Base-by-base conservation (phyloP, 1,140 invertebrate species). In the Lepidurus arcticus region DNA sequence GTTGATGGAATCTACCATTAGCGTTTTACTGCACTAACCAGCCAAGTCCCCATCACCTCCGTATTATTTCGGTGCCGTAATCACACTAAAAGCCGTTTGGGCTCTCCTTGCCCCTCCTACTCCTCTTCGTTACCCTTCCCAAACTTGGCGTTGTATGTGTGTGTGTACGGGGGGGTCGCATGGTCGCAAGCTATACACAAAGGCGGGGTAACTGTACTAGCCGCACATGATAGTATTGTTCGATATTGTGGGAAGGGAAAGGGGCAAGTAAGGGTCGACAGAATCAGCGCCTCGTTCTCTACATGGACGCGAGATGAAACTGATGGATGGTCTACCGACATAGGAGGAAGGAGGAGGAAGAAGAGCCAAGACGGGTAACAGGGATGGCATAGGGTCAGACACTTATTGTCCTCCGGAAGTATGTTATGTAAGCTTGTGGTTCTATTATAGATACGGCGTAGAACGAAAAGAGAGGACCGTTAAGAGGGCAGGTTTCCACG, bases 61-160 rank as follows among this genome's bases (percentile, higher is more conserved):
- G 53, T 65, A 65, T 65, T 65, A 65, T 16, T 65, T 65, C 16
- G 53, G 6, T 16, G 53, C 53, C 53, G 53, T 65, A 65, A 65
- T 65, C 53, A 65, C 21, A 9, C 53, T 65, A 65, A 65, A 65
- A 65, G 53, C 53, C 53, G 53, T 65, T 65, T 65, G 53, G 53
- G 34, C 34, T 34, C 26, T 65, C 13, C 47, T 65, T 65, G 3
- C 47, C 21, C 47, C 47, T 13, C 53, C 53, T 65, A n/a, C 53
- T 65, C 21, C 53, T 13, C 53, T 4, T 65, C 53, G 6, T 11
- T n/a, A 65, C 8, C 53, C 53, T 4, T 16, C 53, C 13, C 13
- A 3, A 34, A 34, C 13, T 16, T 65, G 16, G 16, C 53, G 16
- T 65, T 21, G 16, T 65, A 13, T 13, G 53, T 65, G 53, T 65